phyloP scores from a whole-genome alignment of 2,113 vertebrate genomes.

The Ailuropoda melanoleuca region DNA sequence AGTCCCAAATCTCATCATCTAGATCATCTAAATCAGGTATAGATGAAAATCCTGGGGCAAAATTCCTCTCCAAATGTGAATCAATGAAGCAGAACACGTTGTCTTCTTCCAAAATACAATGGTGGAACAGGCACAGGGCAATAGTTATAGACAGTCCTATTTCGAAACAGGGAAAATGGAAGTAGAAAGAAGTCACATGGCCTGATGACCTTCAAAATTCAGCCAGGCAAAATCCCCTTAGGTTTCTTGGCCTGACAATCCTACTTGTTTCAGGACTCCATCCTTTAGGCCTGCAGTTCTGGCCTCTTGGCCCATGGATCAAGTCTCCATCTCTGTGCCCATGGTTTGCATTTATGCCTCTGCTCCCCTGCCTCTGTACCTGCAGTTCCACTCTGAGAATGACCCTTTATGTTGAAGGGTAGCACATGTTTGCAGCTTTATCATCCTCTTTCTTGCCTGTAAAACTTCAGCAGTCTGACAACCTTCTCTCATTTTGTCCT shows the following conservation, averaged over 20 bases:
- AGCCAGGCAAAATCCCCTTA: background rate
- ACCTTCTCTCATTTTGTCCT: background rate
- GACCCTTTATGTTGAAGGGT: background rate
- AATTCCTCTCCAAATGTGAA: background rate
- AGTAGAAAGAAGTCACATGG: background rate
- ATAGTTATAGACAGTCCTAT: background rate
- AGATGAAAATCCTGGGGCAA: background rate
- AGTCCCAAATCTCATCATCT: background rate
- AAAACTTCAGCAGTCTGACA: background rate
- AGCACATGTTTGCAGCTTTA: background rate
- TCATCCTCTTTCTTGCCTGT: background rate
- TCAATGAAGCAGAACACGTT: background rate
- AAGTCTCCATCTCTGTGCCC: background rate
- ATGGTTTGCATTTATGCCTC: background rate
- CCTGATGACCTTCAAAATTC: background rate
- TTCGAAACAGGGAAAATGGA: background rate
- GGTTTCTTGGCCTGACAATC: background rate
- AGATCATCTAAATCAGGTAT: background rate
- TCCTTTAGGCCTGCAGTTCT: background rate
- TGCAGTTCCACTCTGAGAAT: background rate
- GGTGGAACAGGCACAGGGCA: background rate
- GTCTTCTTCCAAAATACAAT: conserved; percentile 3
- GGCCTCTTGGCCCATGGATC: background rate
- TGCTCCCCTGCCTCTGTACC: background rate
- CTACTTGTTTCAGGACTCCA: background rate